phyloP scores from a whole-genome alignment of 2,113 vertebrate species.

The Channa maculata region DNA sequence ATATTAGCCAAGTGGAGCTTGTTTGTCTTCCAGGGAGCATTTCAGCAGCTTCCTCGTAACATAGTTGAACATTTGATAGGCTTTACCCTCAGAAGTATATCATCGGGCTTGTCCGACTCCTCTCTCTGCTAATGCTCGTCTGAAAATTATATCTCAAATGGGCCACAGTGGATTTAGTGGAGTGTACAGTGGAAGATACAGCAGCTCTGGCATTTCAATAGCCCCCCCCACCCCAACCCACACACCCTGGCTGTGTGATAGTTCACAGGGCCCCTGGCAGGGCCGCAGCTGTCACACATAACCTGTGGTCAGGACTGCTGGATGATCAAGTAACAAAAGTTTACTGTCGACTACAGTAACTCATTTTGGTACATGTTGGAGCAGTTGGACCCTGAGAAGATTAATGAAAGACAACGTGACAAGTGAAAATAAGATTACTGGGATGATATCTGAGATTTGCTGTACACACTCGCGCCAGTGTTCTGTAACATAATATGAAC shows the following conservation, averaged over 20 bases:
- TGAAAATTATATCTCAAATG: conserved; percentile 66
- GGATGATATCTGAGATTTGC: background rate
- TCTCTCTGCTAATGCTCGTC: conserved; percentile 59
- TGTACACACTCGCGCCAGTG: background rate
- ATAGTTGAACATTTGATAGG: conserved; percentile 77
- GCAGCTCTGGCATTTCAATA: conserved; percentile 73
- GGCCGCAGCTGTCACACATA: conserved; percentile 66
- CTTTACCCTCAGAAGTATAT: conserved; percentile 55
- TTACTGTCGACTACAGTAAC: conserved; percentile 28
- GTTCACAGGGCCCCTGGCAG: conserved; percentile 42
- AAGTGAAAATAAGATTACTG: background rate
- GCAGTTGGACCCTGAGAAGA: background rate
- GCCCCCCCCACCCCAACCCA: conserved; percentile 17
- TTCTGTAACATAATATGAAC: conserved; percentile 8
- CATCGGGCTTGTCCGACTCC: conserved; percentile 60
- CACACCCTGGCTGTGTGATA: conserved; percentile 29
- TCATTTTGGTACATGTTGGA: conserved; percentile 3
- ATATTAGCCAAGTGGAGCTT: conserved; percentile 56
- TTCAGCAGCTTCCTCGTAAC: conserved; percentile 63
- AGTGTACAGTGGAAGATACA: conserved; percentile 26
- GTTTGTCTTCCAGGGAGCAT: conserved; percentile 71
- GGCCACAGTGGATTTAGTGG: conserved; percentile 33
- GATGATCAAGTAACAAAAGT: conserved; percentile 36
- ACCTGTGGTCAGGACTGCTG: conserved; percentile 14
- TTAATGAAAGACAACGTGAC: background rate